A percentile compares a stretch with the other conserved stretches of the same genome.
phyloP scores from a whole-genome alignment of 1,140 invertebrate species.

The Agraylea sexmaculata region DNA sequence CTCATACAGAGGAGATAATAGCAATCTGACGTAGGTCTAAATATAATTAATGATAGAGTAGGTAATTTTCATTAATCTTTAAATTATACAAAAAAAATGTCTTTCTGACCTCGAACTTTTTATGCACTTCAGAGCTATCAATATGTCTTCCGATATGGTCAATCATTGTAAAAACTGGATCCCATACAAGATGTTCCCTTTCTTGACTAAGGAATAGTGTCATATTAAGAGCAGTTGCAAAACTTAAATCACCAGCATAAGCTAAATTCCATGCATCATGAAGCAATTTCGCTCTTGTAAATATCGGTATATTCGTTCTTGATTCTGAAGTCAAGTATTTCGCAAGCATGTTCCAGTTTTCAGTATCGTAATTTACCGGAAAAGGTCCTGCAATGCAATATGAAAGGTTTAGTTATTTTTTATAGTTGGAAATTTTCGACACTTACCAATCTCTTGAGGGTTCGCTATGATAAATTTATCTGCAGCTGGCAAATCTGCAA shows the following conservation, averaged over 20 bases:
- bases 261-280: conserved; percentile 71
- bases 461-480: conserved; percentile 61
- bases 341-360: conserved; percentile 66
- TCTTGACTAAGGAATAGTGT: conserved; percentile 59
- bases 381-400: conserved; percentile 48
- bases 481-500: conserved; percentile 40
- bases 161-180: conserved; percentile 65
- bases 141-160: conserved; percentile 63
- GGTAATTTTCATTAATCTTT: conserved; percentile 5
- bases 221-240: conserved; percentile 60
- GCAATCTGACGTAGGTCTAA: conserved; percentile 49
- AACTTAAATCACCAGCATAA: conserved; percentile 60
- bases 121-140: conserved; percentile 47
- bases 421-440: background rate
- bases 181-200: conserved; percentile 61
- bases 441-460: conserved; percentile 64
- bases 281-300: conserved; percentile 60
- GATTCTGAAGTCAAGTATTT: conserved; percentile 45
- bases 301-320: conserved; percentile 47
- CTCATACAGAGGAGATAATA: conserved; percentile 54
- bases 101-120: conserved; percentile 51
- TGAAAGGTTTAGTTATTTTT: too few species aligned
- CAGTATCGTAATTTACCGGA: conserved; percentile 66
- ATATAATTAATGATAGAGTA: conserved; percentile 1
- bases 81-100: conserved; percentile 3